These are phyloP conservation scores for Balaenoptera acutorostrata DNA, from an alignment of 2,113 vertebrate genomes.

Conservation along the genomic window DNA sequence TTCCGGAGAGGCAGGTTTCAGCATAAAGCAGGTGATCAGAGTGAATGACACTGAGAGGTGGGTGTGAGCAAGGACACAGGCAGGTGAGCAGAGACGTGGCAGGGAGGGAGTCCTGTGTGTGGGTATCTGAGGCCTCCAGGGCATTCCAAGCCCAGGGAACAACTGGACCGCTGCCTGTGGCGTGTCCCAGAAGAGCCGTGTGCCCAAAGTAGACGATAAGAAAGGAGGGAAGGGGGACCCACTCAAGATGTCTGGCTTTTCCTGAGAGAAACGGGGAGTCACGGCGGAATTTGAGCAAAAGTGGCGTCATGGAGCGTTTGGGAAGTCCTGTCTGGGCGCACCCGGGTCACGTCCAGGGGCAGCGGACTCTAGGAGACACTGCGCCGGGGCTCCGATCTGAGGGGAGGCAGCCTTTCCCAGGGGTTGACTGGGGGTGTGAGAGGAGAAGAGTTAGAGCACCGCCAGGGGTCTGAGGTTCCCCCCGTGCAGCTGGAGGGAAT, in stretches of 20 bases:
- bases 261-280: background rate
- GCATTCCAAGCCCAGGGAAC: background rate
- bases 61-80: background rate
- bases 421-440: background rate
- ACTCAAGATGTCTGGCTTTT: fast-evolving
- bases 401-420: background rate
- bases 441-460: background rate
- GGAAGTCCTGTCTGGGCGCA: background rate
- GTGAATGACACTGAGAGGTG: background rate
- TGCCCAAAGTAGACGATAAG: background rate
- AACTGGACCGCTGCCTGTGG: background rate
- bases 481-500: fast-evolving
- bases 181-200: background rate
- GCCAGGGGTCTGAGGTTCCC: background rate
- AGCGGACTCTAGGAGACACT: background rate
- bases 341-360: fast-evolving
- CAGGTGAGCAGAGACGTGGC: background rate
- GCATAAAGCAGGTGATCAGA: too few relatives aligned
- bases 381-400: too few relatives aligned
- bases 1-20: background rate
- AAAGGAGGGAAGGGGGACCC: background rate
- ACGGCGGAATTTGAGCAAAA: background rate
- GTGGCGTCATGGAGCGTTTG: fast-evolving
- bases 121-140: background rate
- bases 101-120: fast-evolving